These are phyloP conservation scores for Tinea trinotella DNA, from an alignment of 2,888 invertebrate genomes.

Conservation along the genomic window DNA sequence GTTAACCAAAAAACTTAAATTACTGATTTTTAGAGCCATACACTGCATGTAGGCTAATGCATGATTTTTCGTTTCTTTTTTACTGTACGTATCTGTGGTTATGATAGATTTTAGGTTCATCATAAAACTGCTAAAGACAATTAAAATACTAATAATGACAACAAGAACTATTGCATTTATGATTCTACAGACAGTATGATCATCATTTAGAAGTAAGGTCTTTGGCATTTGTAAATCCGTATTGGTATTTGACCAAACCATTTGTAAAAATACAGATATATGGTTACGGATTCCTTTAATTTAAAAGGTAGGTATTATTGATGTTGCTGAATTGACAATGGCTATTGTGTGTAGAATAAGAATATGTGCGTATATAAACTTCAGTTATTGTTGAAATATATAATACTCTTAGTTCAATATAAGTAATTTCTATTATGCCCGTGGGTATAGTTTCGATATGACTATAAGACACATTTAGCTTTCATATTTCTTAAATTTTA, in stretches of 20 bases:
- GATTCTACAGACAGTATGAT: too few relatives aligned
- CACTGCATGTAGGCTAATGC: constrained; percentile 66
- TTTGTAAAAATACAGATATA: too few relatives aligned
- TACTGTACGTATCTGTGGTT: neutral
- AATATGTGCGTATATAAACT: neutral
- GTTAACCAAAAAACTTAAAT: neutral
- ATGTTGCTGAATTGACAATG: neutral
- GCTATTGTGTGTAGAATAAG: neutral
- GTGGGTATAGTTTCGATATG: too few relatives aligned
- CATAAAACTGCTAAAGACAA: constrained; percentile 18
- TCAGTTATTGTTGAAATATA: neutral
- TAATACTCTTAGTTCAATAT: too few relatives aligned
- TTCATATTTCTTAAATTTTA: too few relatives aligned
- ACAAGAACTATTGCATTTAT: too few relatives aligned
- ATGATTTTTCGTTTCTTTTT: constrained; percentile 31
- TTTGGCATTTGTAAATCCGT: too few relatives aligned
- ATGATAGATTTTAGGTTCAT: constrained; percentile 3
- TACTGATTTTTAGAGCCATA: constrained; percentile 25
- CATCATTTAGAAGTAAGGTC: too few relatives aligned
- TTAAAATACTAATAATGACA: neutral
- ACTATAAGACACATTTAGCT: too few relatives aligned
- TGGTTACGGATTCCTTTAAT: too few relatives aligned
- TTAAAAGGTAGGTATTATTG: neutral
- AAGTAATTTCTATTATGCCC: too few relatives aligned
- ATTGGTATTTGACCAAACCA: too few relatives aligned